These are phyloP conservation scores for Sander vitreus DNA, from an alignment of 2,113 vertebrate genomes.

Conservation along the genomic window DNA sequence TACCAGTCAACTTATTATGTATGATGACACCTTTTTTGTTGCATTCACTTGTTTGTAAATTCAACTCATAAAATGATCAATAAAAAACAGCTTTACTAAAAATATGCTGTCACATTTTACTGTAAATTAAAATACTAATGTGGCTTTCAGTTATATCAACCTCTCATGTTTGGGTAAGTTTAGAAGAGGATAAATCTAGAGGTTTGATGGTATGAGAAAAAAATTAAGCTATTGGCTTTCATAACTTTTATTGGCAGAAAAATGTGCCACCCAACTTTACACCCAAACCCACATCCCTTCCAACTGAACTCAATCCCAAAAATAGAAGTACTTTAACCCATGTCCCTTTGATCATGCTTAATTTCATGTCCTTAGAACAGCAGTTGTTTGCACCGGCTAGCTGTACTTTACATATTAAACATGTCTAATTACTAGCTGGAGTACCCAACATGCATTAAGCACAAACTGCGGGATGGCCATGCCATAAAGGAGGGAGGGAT, in stretches of 20 bases:
- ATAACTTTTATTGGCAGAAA: not conserved
- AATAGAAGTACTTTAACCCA: not conserved
- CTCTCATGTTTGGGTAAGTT: not conserved
- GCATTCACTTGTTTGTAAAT: not conserved
- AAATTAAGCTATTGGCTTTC: not conserved
- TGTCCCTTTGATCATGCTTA: not conserved
- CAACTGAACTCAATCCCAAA: not conserved
- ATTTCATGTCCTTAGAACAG: constrained; percentile 1
- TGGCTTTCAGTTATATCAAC: not conserved
- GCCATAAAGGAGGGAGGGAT: constrained; percentile 80
- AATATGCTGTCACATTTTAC: not conserved
- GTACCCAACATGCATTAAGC: constrained; percentile 59
- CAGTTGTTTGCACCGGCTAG: constrained; percentile 9
- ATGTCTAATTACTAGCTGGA: not conserved
- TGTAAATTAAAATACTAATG: not conserved
- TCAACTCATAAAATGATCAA: not conserved
- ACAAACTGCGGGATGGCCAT: constrained; percentile 77
- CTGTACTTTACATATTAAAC: constrained; percentile 1
- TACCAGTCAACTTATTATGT: constrained; percentile 12
- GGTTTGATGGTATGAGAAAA: not conserved
- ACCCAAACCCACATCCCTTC: not conserved
- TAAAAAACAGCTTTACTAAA: not conserved
- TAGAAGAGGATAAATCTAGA: not conserved
- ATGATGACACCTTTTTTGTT: not conserved
- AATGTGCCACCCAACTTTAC: not conserved